Conservation (phyloP, 2,797 vertebrate species). For the Pempheris klunzingeri region DNA sequence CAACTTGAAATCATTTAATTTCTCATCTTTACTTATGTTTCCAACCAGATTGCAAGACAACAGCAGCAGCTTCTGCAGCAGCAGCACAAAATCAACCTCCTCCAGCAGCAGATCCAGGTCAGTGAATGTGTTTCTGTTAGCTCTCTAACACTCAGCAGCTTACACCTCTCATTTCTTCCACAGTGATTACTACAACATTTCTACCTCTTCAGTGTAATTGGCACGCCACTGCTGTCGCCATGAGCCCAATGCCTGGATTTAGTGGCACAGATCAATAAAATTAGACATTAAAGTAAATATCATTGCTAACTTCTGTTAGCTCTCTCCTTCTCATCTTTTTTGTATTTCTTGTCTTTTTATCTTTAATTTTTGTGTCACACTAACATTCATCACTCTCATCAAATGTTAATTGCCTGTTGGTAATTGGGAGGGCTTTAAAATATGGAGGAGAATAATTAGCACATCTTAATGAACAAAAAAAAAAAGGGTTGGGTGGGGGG, state of each 20-base stretch:
- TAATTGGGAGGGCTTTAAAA: conserved; percentile 80
- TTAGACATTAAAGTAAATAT: conserved; percentile 65
- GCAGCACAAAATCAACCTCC: conserved; percentile 99
- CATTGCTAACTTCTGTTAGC: conserved; percentile 43
- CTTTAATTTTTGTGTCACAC: conserved; percentile 72
- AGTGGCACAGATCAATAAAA: conserved; percentile 59
- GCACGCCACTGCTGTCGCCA: conserved; percentile 36
- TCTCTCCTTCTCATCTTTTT: conserved; percentile 15
- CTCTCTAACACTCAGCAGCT: conserved; percentile 32
- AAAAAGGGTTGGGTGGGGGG: conserved; percentile 30
- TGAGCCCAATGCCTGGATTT: conserved; percentile 41
- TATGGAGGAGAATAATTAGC: conserved; percentile 88
- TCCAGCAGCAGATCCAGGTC: conserved; percentile 99
- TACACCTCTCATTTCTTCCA: conserved; percentile 39
- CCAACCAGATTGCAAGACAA: conserved; percentile 97
- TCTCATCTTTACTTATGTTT: conserved; percentile 54
- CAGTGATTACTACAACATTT: conserved; percentile 47
- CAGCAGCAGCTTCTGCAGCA: conserved; percentile 99
- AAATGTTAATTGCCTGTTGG: conserved; percentile 84
- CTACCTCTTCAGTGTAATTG: conserved; percentile 55
- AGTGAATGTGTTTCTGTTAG: conserved; percentile 82
- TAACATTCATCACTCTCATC: conserved; percentile 76
- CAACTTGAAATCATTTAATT: conserved; percentile 21
- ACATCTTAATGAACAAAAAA: conserved; percentile 86
- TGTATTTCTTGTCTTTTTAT: conserved; percentile 47